Conservation (phyloP, 2,113 vertebrate species). For the Acinonyx jubatus region DNA sequence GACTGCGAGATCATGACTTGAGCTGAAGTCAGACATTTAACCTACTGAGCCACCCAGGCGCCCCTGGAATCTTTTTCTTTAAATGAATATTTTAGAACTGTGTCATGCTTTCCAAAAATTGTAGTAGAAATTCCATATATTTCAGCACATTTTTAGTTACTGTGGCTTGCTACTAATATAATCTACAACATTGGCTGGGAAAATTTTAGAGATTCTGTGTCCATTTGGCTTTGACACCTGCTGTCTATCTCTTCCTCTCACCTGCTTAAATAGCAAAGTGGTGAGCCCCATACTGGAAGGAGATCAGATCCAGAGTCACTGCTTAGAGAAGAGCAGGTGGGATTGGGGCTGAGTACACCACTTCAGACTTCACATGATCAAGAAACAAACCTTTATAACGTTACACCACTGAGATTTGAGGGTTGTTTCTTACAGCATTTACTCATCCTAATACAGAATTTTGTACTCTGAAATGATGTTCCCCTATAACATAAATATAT, state of each 20-base stretch:
- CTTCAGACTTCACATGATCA: background rate
- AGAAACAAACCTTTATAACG: background rate
- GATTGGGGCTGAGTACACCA: background rate
- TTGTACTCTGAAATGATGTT: background rate
- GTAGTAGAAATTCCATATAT: background rate
- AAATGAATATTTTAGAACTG: background rate
- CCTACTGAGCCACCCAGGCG: too few relatives aligned
- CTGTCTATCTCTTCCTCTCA: background rate
- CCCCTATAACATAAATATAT: background rate
- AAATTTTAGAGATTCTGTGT: background rate
- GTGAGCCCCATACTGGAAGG: background rate
- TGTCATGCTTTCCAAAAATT: background rate
- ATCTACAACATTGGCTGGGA: too few relatives aligned
- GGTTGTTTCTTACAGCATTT: background rate
- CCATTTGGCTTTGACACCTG: background rate
- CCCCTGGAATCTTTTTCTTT: background rate
- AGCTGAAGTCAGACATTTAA: too few relatives aligned
- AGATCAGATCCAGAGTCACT: background rate
- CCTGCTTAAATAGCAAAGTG: background rate
- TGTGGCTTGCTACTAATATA: background rate
- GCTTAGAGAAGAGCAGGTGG: background rate
- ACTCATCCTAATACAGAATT: background rate
- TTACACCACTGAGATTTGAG: background rate
- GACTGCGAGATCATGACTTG: too few relatives aligned
- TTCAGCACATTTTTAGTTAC: background rate